Evolutionary conservation across 1,140 invertebrate species (phyloP), one percentile per base, ranked within the genome.

Genomic region (Drosophila lacteicornis): DNA sequence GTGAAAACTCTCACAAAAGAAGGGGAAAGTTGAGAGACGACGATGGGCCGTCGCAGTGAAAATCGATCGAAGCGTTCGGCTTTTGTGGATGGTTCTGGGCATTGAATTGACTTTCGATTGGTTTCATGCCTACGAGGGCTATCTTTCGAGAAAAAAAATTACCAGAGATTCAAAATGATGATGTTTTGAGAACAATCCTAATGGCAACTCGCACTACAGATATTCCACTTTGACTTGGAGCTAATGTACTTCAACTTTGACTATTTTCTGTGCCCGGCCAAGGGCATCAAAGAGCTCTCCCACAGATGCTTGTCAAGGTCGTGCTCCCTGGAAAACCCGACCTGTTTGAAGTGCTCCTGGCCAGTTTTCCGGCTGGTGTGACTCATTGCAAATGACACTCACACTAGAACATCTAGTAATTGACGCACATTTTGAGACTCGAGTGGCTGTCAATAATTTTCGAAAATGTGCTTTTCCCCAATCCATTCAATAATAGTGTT

Each of bases 361-460:
- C 30, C 33, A 67, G 9, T 15, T 42, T 36, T 1, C 47, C 27
- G n/a, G 12, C 19, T 42, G 40, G 12, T 9, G 5, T 82, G 80
- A 82, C 55, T 82, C 80, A 82, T 40, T 12, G 59, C 53, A 38
- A 42, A 36, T 63, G 68, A 85, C 77, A 80, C 78, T 60, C 53
- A 55, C 67, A 67, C 67, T 68, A 83, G 53, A 68, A 47, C 60
- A 45, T 30, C 50, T 42, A 19, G 56, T 69, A 61, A 84, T 90
- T 88, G 84, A 88, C 84, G 85, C 74, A 83, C 73, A 62, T 77
- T 80, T 78, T 71, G 68, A 55, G 71, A 63, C 50, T 45, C 76
- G 80, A 87, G 84, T 84, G 84, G 73, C 80, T 88, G 84, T 80
- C 84, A 88, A 88, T 88, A 84, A 80, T 83, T 56, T 65, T 78